Conservation (phyloP, 1,140 invertebrate genomes). For the Conus betulinus region DNA sequence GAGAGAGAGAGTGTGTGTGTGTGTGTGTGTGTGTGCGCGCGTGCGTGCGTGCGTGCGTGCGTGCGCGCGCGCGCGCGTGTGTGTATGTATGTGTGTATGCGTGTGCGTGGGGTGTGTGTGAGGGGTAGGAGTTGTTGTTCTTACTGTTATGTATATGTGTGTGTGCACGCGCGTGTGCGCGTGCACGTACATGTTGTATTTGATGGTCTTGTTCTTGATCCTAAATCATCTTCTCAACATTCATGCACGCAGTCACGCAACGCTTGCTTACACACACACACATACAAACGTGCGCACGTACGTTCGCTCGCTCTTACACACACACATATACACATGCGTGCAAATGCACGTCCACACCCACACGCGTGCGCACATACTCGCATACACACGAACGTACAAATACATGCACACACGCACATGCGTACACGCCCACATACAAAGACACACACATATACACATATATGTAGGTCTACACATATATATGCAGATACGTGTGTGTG, state of each 20-base stretch:
- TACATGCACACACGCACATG: neutral
- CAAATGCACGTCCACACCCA: too few species aligned
- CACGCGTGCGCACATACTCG: too few species aligned
- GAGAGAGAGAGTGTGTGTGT: too few species aligned
- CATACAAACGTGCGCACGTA: neutral
- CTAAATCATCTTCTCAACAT: neutral
- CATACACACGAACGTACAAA: neutral
- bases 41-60: too few species aligned
- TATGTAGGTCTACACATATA: neutral
- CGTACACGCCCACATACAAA: too few species aligned
- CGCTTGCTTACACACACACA: neutral
- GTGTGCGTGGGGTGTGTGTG: too few species aligned
- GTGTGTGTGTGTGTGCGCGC: too few species aligned
- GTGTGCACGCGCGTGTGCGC: neutral
- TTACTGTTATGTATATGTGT: neutral
- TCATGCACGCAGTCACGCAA: neutral
- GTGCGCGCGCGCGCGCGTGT: neutral
- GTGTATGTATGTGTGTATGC: too few species aligned
- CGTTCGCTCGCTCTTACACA: neutral
- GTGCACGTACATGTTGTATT: neutral
- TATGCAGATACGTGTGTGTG: neutral
- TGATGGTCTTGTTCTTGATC: too few species aligned
- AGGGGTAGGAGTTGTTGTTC: too few species aligned
- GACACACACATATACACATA: neutral
- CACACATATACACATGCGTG: neutral